Conservation (phyloP, 2,797 vertebrate species). For the Monodelphis domestica region DNA sequence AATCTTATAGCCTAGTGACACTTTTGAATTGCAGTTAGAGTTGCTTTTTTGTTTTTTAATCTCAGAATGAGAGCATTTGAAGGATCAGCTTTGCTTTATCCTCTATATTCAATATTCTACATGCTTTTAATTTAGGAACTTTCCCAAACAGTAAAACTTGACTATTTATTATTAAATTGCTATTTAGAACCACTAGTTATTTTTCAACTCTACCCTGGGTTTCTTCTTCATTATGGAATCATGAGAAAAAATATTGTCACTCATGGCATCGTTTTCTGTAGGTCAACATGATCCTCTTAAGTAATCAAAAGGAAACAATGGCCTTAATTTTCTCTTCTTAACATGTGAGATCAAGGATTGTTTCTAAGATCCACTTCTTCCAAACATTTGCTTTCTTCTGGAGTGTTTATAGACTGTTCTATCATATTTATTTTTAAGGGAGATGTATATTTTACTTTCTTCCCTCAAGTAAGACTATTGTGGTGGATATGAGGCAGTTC, state of each 20-base stretch:
- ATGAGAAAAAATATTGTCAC: background rate
- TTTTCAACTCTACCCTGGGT: constrained; percentile 4
- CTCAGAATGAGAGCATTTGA: background rate
- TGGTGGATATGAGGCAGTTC: background rate
- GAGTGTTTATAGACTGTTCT: background rate
- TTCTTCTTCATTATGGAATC: background rate
- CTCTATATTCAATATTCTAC: background rate
- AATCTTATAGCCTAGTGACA: background rate
- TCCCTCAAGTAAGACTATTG: background rate
- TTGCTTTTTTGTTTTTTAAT: background rate
- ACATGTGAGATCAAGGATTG: background rate
- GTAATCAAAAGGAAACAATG: background rate
- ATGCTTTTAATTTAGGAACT: background rate
- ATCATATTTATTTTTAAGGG: constrained; percentile 24
- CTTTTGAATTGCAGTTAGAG: background rate
- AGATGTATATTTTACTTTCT: constrained; percentile 10
- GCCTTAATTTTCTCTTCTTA: background rate
- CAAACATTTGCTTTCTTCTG: background rate
- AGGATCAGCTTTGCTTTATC: background rate
- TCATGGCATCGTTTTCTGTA: background rate
- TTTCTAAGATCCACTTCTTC: background rate
- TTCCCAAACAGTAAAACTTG: background rate
- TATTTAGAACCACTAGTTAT: background rate
- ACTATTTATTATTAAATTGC: background rate
- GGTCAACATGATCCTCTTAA: constrained; percentile 48